Evolutionary conservation across 2,888 invertebrate species (phyloP).

Genomic region (Spilosoma lubricipeda): DNA sequence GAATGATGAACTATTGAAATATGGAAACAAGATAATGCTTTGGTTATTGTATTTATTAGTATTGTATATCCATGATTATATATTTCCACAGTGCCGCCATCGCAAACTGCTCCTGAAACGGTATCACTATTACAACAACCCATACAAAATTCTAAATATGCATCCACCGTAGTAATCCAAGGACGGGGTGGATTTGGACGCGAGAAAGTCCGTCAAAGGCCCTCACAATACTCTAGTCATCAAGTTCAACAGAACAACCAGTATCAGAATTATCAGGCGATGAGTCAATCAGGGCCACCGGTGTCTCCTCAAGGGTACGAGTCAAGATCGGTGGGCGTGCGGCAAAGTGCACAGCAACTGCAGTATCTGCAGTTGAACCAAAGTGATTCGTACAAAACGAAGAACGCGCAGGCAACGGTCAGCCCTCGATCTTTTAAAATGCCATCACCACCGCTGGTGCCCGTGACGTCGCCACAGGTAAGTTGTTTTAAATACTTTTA

Average conservation of each 20-base stretch:
- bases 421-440: conserved; percentile 77
- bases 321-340: conserved; percentile 47
- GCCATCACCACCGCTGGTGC: conserved; percentile 79
- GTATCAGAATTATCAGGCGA: conserved; percentile 65
- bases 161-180: conserved; percentile 71
- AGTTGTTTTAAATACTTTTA: conserved; percentile 3
- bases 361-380: conserved; percentile 72
- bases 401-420: conserved; percentile 52
- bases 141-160: conserved; percentile 73
- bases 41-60: neutral
- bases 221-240: conserved; percentile 63
- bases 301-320: conserved; percentile 54
- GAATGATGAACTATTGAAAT: neutral
- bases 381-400: conserved; percentile 70
- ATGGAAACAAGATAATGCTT: neutral
- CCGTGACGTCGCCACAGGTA: conserved; percentile 71
- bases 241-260: conserved; percentile 53
- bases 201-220: conserved; percentile 72
- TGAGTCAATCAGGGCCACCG: conserved; percentile 46
- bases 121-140: conserved; percentile 81
- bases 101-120: conserved; percentile 84
- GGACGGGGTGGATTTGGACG: conserved; percentile 71
- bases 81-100: conserved; percentile 67
- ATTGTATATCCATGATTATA: neutral
- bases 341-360: conserved; percentile 65